A percentile compares a stretch with the other conserved stretches of the same genome.
These are phyloP conservation scores for Scolopax rusticola DNA, from an alignment of 2,797 vertebrate species.

Conservation along the genomic window DNA sequence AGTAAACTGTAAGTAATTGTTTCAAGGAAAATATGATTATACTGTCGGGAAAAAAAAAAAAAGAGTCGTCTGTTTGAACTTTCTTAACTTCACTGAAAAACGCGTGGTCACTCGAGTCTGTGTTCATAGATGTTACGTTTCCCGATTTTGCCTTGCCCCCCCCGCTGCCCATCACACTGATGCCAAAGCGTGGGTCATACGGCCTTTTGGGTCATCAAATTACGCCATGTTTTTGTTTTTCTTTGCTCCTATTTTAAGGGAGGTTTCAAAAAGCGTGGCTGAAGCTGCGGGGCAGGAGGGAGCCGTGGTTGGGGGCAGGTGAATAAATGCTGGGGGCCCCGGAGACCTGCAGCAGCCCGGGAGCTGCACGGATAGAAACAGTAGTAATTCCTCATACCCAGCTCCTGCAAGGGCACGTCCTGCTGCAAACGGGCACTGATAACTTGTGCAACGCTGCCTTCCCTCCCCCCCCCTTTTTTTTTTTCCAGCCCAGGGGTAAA, in stretches of 20 bases:
- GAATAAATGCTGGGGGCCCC: neutral
- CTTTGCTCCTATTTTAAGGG: neutral
- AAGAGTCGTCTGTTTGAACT: neutral
- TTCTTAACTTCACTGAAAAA: neutral
- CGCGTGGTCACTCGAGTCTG: neutral
- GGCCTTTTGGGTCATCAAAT: neutral
- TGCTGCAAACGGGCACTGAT: constrained; percentile 19
- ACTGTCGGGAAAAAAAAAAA: neutral
- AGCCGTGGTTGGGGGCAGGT: neutral
- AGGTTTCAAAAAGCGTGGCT: neutral
- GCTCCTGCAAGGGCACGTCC: constrained; percentile 15
- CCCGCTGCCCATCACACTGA: neutral
- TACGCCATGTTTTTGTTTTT: neutral
- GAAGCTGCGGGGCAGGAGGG: neutral
- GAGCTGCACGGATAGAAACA: neutral
- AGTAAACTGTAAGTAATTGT: constrained; percentile 41
- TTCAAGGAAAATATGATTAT: constrained; percentile 20
- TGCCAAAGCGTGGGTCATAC: neutral
- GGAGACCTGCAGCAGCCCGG: neutral
- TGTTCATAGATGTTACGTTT: neutral
- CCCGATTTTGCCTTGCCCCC: neutral
- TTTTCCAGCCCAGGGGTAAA: neutral
- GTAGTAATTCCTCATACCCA: neutral
- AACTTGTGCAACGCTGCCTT: neutral
- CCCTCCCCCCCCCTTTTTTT: neutral